Evolutionary conservation across 2,113 vertebrate species (phyloP), one percentile per base, ranked within the genome.

Genomic region (Tyrannus savana): DNA sequence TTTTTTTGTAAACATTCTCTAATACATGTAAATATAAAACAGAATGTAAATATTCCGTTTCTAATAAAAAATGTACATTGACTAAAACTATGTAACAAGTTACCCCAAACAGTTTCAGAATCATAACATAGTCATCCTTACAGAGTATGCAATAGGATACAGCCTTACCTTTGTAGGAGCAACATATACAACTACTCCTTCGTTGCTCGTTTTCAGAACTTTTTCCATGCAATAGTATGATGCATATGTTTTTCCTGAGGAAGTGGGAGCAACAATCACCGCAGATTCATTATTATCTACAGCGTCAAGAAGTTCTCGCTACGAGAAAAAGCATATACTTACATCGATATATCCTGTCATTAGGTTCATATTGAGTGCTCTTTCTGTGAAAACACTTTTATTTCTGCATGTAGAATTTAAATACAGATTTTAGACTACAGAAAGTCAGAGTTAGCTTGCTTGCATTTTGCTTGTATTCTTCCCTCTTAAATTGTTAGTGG

Each of bases 201-300:
- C 97, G 13, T 97, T n/a, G 9, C 97, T 96, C 3, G 72, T 95
- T 79, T 84, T 96, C 59, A 98, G 82, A 71, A 98, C 95, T 60
- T 97, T 98, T 87, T 98, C 97, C 97, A 98, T 98, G 86, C 98
- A 98, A 62, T 98, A 98, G 87, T 98, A 98, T 13, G 98, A 98
- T 25, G 96, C 96, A 12, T 97, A 98, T 15, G 98, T 98, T 91
- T 98, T 98, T 39, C 98, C 98, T 19, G 98, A 98, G 23, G 98
- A 98, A 2, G 97, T 98, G 12, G 98, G 98, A 50, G 98, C 98
- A 11, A 98, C 97, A n/a, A 98, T 97, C 53, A 98, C 97, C 0
- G 97, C 98, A 39, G 98, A 98, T 47, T 98, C 98, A 46, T 98
- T 96, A 50, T 98, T 98, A 60, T 98, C 98, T 76, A 98, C 96